These are phyloP conservation scores for Drosophila azteca DNA, from an alignment of 1,140 invertebrate genomes.

Conservation along the genomic window DNA sequence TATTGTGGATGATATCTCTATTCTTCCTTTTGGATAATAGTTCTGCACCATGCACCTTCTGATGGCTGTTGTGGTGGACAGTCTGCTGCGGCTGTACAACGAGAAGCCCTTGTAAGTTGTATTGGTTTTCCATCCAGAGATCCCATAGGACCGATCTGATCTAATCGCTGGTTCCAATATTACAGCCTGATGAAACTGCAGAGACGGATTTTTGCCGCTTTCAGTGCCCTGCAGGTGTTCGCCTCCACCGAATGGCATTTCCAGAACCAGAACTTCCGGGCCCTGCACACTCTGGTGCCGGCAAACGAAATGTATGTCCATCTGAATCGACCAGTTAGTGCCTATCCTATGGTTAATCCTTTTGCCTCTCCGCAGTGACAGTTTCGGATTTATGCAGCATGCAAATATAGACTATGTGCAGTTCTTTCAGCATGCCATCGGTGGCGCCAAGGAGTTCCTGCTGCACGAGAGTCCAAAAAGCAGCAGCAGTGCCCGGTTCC, in stretches of 20 bases:
- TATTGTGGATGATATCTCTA: conserved; percentile 7
- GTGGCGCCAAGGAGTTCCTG: conserved; percentile 86
- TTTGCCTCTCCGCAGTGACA: conserved; percentile 19
- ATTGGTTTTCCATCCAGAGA: too few species aligned
- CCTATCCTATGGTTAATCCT: too few species aligned
- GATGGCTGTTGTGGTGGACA: conserved; percentile 71
- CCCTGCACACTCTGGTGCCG: conserved; percentile 86
- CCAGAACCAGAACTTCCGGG: conserved; percentile 88
- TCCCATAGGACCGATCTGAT: too few species aligned
- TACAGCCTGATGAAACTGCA: conserved; percentile 90
- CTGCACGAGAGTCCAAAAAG: conserved; percentile 86
- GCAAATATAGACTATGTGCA: conserved; percentile 84
- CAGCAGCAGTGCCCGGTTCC: conserved; percentile 46
- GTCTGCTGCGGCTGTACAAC: conserved; percentile 84
- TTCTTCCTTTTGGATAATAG: conserved; percentile 22
- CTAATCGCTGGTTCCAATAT: not conserved
- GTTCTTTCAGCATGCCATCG: conserved; percentile 85
- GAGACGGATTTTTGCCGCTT: conserved; percentile 90
- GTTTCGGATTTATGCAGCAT: conserved; percentile 78
- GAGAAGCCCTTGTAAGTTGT: conserved; percentile 89
- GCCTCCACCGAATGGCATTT: conserved; percentile 93
- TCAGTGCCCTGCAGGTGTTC: conserved; percentile 91
- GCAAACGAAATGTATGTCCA: conserved; percentile 85
- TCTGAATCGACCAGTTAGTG: too few species aligned
- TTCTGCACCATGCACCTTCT: conserved; percentile 73